These are phyloP conservation scores for Ceratina calcarata DNA, from an alignment of 1,140 invertebrate species.

Conservation along the genomic window DNA sequence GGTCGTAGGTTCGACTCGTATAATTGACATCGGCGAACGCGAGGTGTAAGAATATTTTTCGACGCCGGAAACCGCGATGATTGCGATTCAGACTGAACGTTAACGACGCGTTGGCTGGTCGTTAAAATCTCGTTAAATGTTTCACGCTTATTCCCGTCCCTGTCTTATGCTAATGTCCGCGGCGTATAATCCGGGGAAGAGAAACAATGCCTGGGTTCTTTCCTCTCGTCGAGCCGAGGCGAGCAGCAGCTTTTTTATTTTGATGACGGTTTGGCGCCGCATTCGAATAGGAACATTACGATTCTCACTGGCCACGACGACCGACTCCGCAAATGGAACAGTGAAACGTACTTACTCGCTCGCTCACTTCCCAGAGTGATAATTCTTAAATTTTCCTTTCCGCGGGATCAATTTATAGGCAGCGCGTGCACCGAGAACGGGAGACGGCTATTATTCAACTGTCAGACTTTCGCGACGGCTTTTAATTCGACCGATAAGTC, in stretches of 20 bases:
- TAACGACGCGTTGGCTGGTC: conserved; percentile 36
- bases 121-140: conserved; percentile 62
- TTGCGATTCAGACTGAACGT: conserved; percentile 20
- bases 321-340: conserved; percentile 5
- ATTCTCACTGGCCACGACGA: not conserved
- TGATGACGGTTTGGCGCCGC: not conserved
- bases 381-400: not conserved
- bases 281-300: conserved; percentile 3
- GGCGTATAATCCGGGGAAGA: conserved; percentile 4
- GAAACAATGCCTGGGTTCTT: conserved; percentile 21
- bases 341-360: conserved; percentile 2
- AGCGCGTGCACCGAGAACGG: not conserved
- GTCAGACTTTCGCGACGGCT: not conserved
- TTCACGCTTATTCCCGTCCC: conserved; percentile 26
- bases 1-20: not conserved
- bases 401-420: not conserved
- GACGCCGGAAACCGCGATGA: conserved; percentile 27
- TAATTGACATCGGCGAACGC: conserved; percentile 17
- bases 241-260: conserved; percentile 5
- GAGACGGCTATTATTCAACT: not conserved
- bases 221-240: no score
- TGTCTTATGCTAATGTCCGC: conserved; percentile 38
- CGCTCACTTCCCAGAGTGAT: not conserved
- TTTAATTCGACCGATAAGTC: not conserved
- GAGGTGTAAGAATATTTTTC: conserved; percentile 43